Percentiles rank a stretch among this genome's conserved stretches.
Conservation (phyloP, 2,113 vertebrate species). For the Lipophrys pholis region DNA sequence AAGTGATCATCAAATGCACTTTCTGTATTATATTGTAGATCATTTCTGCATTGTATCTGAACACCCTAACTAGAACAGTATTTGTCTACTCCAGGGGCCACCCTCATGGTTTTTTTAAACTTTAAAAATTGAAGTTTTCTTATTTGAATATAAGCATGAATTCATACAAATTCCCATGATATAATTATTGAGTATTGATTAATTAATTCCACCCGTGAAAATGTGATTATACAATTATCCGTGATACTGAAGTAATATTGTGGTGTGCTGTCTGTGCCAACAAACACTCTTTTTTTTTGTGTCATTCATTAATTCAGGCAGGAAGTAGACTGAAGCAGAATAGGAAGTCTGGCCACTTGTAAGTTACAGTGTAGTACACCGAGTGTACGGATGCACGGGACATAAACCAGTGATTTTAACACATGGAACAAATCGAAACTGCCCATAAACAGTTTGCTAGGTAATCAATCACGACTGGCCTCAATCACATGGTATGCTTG, state of each 20-base stretch:
- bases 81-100: too few relatives aligned
- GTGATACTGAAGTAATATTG: background rate
- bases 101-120: too few relatives aligned
- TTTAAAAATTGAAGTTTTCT: background rate
- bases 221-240: background rate
- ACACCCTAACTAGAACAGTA: too few relatives aligned
- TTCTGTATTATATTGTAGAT: too few relatives aligned
- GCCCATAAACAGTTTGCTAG: conserved; percentile 55
- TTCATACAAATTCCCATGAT: background rate
- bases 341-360: background rate
- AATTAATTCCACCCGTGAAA: too few relatives aligned
- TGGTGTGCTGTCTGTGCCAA: background rate
- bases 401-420: conserved; percentile 51
- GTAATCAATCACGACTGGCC: conserved; percentile 66
- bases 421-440: conserved; percentile 66
- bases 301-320: background rate
- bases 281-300: background rate
- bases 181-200: too few relatives aligned
- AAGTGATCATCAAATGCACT: too few relatives aligned
- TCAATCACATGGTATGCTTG: conserved; percentile 48
- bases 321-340: background rate
- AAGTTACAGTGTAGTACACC: background rate
- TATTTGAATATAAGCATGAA: background rate
- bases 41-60: too few relatives aligned
- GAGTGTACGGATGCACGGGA: background rate